phyloP scores from a whole-genome alignment of 2,888 invertebrate species.

The Acleris literana region DNA sequence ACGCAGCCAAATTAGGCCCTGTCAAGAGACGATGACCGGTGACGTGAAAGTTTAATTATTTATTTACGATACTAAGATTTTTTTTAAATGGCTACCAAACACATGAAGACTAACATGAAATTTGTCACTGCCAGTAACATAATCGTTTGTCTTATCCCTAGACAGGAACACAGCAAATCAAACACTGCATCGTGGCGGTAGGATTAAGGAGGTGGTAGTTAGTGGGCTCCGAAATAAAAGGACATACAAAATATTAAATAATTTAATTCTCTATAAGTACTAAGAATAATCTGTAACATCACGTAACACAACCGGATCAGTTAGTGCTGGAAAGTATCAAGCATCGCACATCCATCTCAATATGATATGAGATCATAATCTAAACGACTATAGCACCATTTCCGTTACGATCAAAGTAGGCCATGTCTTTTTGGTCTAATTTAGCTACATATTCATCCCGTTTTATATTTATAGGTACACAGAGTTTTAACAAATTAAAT shows the following conservation, averaged over 20 bases:
- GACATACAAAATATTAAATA: constrained; percentile 58
- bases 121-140: no score
- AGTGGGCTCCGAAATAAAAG: constrained; percentile 43
- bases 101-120: no score
- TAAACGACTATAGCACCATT: constrained; percentile 81
- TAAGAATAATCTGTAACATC: constrained; percentile 76
- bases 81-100: no score
- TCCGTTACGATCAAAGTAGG: constrained; percentile 77
- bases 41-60: no score
- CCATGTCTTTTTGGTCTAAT: constrained; percentile 80
- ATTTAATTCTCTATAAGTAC: constrained; percentile 79
- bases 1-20: no score
- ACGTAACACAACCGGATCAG: constrained; percentile 76
- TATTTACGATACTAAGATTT: no score
- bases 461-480: constrained; percentile 14
- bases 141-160: no score
- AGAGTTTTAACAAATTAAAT: not conserved
- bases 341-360: constrained; percentile 60
- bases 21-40: no score
- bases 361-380: constrained; percentile 80
- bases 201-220: no score
- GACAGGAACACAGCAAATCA: no score
- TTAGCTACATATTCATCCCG: constrained; percentile 47
- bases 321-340: constrained; percentile 64
- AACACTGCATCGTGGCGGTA: no score